Percentiles rank a stretch among this genome's conserved stretches.
phyloP scores from a whole-genome alignment of 2,797 vertebrate genomes.

The Acipenser transmontanus region DNA sequence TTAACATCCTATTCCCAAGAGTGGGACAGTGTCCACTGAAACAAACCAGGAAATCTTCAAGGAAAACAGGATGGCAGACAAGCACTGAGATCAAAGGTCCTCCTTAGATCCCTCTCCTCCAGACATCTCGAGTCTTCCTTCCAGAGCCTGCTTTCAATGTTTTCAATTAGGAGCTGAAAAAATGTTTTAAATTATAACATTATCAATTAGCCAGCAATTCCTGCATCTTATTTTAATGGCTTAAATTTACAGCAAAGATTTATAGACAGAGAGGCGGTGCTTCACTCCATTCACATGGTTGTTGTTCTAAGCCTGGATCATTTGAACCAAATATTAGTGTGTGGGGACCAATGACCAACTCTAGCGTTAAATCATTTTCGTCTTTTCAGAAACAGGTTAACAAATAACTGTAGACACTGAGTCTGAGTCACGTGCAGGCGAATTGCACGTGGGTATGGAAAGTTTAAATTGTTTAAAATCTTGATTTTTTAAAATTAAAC shows the following conservation, averaged over 20 bases:
- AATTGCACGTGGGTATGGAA: no score
- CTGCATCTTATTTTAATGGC: conserved; percentile 38
- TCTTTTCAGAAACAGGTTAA: no score
- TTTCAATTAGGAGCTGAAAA: conserved; percentile 60
- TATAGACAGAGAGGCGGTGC: conserved; percentile 57
- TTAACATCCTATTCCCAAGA: conserved; percentile 64
- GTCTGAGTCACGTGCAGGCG: no score
- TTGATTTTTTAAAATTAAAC: no score
- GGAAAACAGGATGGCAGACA: conserved; percentile 71
- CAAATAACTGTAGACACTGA: no score
- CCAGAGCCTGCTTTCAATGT: conserved; percentile 29
- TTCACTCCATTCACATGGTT: no score
- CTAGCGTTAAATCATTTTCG: no score
- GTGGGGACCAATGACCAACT: no score
- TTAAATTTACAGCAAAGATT: conserved; percentile 44
- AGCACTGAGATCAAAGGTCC: conserved; percentile 67
- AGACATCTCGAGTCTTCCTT: conserved; percentile 34
- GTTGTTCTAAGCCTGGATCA: no score
- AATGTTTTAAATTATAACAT: conserved; percentile 59
- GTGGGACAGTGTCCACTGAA: conserved; percentile 63
- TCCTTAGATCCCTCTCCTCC: conserved; percentile 35
- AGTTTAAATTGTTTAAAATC: no score
- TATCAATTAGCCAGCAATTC: conserved; percentile 68
- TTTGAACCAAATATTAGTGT: no score
- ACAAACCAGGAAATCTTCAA: conserved; percentile 72